Percentiles rank a stretch among this genome's conserved stretches.
Conservation (phyloP, 2,113 vertebrate species). For the Rhagologus leucostigma region DNA sequence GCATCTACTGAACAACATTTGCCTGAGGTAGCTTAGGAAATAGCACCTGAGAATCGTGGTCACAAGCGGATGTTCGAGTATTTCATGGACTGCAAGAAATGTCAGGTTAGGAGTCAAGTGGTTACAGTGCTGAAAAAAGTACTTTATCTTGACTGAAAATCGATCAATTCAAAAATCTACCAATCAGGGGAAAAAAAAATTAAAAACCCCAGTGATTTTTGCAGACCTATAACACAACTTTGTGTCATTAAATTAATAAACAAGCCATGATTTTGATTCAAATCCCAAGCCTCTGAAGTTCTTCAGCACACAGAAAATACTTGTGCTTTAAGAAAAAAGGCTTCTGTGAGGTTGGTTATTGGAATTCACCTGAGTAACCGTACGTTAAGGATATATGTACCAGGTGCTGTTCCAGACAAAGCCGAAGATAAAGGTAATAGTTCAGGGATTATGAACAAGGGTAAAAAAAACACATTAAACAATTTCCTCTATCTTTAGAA, state of each 20-base stretch:
- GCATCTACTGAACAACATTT: neutral
- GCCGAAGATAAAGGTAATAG: neutral
- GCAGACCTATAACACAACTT: neutral
- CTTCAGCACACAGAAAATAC: neutral
- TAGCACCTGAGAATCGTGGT: neutral
- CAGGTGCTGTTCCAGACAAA: neutral
- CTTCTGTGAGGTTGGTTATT: neutral
- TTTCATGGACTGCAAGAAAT: neutral
- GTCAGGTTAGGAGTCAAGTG: neutral
- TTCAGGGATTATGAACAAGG: neutral
- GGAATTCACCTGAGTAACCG: neutral
- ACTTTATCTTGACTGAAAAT: neutral
- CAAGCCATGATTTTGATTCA: neutral
- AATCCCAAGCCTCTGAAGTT: neutral
- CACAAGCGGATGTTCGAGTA: neutral
- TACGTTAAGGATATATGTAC: neutral
- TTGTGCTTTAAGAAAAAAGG: neutral
- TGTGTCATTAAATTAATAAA: neutral
- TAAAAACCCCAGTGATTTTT: neutral
- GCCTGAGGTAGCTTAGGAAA: neutral
- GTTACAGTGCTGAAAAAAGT: neutral
- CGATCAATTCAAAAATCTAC: neutral
- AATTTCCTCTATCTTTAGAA: neutral
- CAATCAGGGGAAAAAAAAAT: rapidly evolving
- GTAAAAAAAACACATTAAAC: neutral